Evolutionary conservation across 2,888 invertebrate genomes (phyloP), one percentile per base, ranked within the genome.

Genomic region (Diaphora mendica): DNA sequence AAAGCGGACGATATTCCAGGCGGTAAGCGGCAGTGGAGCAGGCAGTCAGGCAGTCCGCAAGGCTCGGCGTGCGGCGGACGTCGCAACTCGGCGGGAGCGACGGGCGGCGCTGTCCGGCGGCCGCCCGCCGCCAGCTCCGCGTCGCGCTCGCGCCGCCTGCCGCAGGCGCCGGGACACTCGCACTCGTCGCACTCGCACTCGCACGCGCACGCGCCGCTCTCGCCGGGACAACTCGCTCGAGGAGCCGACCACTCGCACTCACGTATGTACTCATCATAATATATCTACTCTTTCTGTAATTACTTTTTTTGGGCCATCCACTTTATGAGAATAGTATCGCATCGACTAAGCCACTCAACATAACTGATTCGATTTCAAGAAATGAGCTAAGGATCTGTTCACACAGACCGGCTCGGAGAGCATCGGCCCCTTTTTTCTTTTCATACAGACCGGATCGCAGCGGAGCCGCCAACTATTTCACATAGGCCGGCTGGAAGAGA

Each of bases 21-120:
- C 51, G 90, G 92, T 0, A 93, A 93, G 78, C 93, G 94, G 23
- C 90, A 92, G 77, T 94, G 94, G 94, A 87, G 79, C 72, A 81
- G 69, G 17, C 69, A 69, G 59, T 39, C 17, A 3, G 59, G 83
- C 55, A 82, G 80, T 9, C 74, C 88, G 2, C 73, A 81, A 23
- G 80, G 82, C 44, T 82, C 83, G 39, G 72, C 69, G 65, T 70
- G 81, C 55, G 79, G 77, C 48, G 73, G 73, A 30, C 68, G 17
- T 8, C 82, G 70, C 75, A 69, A 64, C 75, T 48, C 69, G 74
- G 70, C 69, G 79, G 48, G 72, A 68, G 33, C 68, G 68, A 7
- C 48, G 20, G 20, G 48, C 20, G 72, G 70, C 59, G 72, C 79
- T 15, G 76, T 48, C 67, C 73, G 55, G 51, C 68, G 51, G 70